Evolutionary conservation across 2,888 invertebrate genomes (phyloP).

Genomic region (Poecilus cupreus): DNA sequence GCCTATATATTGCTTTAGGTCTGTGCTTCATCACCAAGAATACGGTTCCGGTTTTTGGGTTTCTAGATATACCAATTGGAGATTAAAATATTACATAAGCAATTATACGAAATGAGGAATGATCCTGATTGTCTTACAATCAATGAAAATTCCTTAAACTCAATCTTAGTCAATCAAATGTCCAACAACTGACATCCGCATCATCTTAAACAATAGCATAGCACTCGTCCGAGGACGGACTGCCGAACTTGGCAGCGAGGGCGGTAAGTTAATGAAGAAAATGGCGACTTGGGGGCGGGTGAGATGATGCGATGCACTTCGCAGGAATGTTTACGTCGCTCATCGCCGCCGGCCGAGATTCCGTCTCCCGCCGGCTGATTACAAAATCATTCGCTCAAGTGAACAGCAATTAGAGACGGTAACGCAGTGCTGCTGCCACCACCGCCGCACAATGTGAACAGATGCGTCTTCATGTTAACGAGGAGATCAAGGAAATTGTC

Average conservation of each 20-base stretch:
- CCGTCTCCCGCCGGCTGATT: constrained; percentile 67
- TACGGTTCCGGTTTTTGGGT: no score
- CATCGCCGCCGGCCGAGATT: constrained; percentile 63
- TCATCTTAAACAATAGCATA: constrained; percentile 5
- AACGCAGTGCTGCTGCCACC: background rate
- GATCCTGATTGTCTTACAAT: background rate
- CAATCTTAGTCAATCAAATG: constrained; percentile 19
- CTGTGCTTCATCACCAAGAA: no score
- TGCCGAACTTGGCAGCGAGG: background rate
- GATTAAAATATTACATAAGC: background rate
- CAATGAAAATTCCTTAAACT: constrained; percentile 5
- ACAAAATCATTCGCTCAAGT: constrained; percentile 69
- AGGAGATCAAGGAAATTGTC: background rate
- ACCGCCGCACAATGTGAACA: constrained; percentile 1
- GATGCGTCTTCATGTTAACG: constrained; percentile 54
- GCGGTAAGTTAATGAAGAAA: constrained; percentile 43
- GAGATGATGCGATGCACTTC: background rate
- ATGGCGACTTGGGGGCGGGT: background rate
- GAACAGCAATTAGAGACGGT: constrained; percentile 65
- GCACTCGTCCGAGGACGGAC: background rate
- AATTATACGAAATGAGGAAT: background rate
- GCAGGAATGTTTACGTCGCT: constrained; percentile 58
- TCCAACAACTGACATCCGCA: constrained; percentile 18
- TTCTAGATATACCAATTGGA: no score
- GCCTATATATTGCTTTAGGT: no score